Base-by-base conservation (phyloP, 2,113 vertebrate species). In the Rousettus leschenaultii region DNA sequence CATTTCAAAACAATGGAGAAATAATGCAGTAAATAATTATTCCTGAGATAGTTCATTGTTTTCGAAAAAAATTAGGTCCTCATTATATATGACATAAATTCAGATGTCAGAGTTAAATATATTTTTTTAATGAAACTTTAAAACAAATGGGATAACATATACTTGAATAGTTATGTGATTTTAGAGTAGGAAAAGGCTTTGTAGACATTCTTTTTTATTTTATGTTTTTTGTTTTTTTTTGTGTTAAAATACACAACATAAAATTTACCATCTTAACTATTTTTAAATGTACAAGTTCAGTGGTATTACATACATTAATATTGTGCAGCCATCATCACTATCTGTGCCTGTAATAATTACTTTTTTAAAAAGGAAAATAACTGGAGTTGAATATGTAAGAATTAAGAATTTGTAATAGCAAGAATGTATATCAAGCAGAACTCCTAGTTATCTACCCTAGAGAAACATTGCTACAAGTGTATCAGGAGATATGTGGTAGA, bases 1-100 rank as follows among this genome's bases (percentile, higher is more conserved):
- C 0, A 12, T 91, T 97, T 97, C 57, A 74, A 88, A 91, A 80
- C 48, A 85, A 13, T 77, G 35, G 33, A 63, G 66, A 90, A 86
- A 66, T 84, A 59, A 78, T 40, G 0, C 33, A 77, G 6, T 85
- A 84, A 65, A 55, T 96, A 63, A 85, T 92, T 95, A 68, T 93
- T 91, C 40, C 63, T 68, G 59, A 24, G 19, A 74, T 28, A 95
- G 80, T 79, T 45, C 45, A 45, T 45, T 45, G 45, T 45, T 45
- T 45, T 45, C 12, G 10, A 45, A 45, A 91, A 57, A 95, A 75
- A 16, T 35, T 24, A 86, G 14, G 2, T 61, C 9, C 40, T 91
- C 51, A 59, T 70, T 96, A 66, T 66, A 35, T 70, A 43, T 86
- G 66, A 78, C 15, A 53, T 82, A 74, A 82, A 70, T 86, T 92